Evolutionary conservation across 2,797 vertebrate species (phyloP), one percentile per base, ranked within the genome.

Genomic region (Mastacembelus armatus): DNA sequence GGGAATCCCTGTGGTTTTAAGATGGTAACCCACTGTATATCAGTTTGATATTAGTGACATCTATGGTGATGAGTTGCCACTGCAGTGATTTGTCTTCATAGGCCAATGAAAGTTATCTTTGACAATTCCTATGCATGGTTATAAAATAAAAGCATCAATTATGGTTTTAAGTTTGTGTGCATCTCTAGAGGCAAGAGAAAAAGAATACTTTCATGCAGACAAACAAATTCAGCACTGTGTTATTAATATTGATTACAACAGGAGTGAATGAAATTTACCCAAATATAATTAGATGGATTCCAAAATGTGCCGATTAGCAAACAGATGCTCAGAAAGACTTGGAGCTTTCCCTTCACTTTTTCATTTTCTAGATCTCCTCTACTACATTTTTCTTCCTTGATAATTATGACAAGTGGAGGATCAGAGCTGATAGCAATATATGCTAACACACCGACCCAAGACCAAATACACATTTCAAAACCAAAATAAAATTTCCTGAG

Each of bases 1-100:
- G 78, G 89, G 87, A 82, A 84, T 88, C 85, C 90, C 86, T 74
- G 40, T 64, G 58, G 78, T 57, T 87, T 85, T 44, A 50, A 74
- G 49, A 47, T 7, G 49, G 61, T 24, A 65, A 38, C 56, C 54
- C 27, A 4, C 27, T 5, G 32, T 42, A 64, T 55, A 48, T 1
- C 10, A 27, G 69, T 38, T 15, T 71, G 59, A 50, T 62, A 78
- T 30, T 30, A 71, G 42, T 70, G 79, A 72, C 77, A 74, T 49
- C 66, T 73, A 60, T 63, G 60, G 67, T 59, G 66, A 59, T 19
- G 22, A 42, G 7, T 44, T 49, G 59, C 55, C 59, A 38, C 29
- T 19, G 49, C 52, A 44, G 52, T 0, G 29, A 59, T 50, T 59
- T 65, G 33, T 58, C 61, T 66, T 27, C 42, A 22, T 45, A 3